phyloP scores from a whole-genome alignment of 2,888 invertebrate species.

The Aquatica leii region DNA sequence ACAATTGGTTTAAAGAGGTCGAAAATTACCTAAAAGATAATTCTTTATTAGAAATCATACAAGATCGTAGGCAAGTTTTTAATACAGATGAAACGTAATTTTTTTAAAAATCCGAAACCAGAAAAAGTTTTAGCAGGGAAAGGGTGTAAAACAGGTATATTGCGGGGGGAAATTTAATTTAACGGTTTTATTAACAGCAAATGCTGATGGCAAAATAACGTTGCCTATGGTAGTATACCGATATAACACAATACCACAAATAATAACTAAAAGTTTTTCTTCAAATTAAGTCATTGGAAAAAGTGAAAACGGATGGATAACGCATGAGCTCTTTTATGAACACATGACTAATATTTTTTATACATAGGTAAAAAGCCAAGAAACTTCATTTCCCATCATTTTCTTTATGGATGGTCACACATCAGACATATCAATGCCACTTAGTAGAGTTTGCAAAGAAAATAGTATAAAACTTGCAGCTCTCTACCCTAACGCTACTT shows the following conservation, averaged over 20 bases:
- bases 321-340: not conserved
- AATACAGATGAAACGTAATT: not conserved
- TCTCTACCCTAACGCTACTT: conserved; percentile 6
- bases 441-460: not conserved
- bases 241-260: not conserved
- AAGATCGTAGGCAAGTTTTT: not conserved
- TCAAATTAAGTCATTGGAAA: not conserved
- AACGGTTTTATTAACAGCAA: no score
- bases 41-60: not conserved
- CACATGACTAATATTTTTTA: not conserved
- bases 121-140: not conserved
- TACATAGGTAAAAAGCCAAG: not conserved
- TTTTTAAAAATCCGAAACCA: not conserved
- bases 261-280: not conserved
- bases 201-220: no score
- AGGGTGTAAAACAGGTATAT: not conserved
- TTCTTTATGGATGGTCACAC: not conserved
- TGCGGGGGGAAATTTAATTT: not conserved
- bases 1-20: not conserved
- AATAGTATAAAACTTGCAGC: not conserved
- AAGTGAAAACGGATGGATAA: conserved; percentile 4
- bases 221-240: not conserved
- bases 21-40: not conserved
- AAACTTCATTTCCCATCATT: not conserved
- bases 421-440: not conserved